phyloP scores from a whole-genome alignment of 2,888 invertebrate species.

The Hyles lineata region DNA sequence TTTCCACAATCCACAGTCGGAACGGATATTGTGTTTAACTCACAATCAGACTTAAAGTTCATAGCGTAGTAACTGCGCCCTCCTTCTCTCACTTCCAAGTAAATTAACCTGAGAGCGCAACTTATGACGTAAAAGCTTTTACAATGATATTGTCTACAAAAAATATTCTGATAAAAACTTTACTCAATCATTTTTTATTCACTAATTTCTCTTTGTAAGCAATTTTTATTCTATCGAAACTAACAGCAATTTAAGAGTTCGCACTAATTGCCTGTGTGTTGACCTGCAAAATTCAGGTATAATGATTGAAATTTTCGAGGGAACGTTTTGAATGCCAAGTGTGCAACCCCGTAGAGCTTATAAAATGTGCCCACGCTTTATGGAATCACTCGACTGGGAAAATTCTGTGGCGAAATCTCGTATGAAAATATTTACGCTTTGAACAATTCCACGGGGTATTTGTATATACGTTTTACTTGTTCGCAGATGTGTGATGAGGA shows the following conservation, averaged over 20 bases:
- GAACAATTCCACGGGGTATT: conserved; percentile 53
- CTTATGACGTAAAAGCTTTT: conserved; percentile 16
- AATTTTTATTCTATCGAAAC: not conserved
- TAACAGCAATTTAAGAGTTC: conserved; percentile 7
- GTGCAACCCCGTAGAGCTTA: conserved; percentile 51
- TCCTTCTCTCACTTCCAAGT: conserved; percentile 2
- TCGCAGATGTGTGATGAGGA: conserved; percentile 43
- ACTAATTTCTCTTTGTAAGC: conserved; percentile 10
- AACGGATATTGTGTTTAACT: conserved; percentile 27
- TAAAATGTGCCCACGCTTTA: conserved; percentile 61
- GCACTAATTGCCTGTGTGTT: conserved; percentile 17
- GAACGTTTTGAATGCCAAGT: conserved; percentile 50
- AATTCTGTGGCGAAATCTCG: conserved; percentile 56
- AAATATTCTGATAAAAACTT: not conserved
- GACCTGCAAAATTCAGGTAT: conserved; percentile 39
- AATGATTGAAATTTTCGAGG: conserved; percentile 45
- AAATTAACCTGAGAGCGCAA: not conserved
- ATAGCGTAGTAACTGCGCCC: not conserved
- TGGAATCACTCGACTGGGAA: conserved; percentile 58
- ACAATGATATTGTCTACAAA: conserved; percentile 6
- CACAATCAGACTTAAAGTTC: conserved; percentile 18
- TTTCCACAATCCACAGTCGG: conserved; percentile 34
- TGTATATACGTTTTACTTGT: conserved; percentile 52
- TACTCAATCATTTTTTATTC: not conserved
- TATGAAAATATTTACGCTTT: conserved; percentile 62